Conservation (phyloP, 2,113 vertebrate genomes). For the Phylloscopus trochilus region DNA sequence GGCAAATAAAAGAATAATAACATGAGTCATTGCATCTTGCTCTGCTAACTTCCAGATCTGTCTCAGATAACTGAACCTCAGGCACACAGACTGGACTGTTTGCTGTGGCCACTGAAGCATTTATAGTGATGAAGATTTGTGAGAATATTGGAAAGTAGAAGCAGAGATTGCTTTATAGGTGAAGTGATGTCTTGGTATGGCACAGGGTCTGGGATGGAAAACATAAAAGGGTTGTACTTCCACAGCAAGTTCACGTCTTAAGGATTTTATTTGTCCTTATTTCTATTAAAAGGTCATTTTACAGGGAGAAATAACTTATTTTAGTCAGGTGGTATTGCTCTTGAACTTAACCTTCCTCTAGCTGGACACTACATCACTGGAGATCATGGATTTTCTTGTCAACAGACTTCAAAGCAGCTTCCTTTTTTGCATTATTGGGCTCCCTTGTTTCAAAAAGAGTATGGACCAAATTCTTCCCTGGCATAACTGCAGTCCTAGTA, state of each 20-base stretch:
- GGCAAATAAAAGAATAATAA: neutral
- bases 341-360: constrained; percentile 10
- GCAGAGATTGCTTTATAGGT: neutral
- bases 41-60: neutral
- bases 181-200: neutral
- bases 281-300: constrained; percentile 21
- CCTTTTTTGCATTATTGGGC: neutral
- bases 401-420: constrained; percentile 9
- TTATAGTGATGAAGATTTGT: neutral
- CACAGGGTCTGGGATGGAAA: neutral
- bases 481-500: neutral
- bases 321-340: neutral
- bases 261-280: neutral
- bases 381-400: neutral
- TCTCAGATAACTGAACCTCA: neutral
- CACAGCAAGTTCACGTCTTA: neutral
- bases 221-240: constrained; percentile 6
- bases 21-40: neutral
- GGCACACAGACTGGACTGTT: neutral
- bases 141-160: neutral
- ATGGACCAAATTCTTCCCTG: neutral
- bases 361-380: neutral
- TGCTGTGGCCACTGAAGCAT: neutral
- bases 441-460: neutral
- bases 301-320: neutral